A percentile compares a stretch with the other conserved stretches of the same genome.
phyloP scores from a whole-genome alignment of 2,113 vertebrate genomes.

The Diadophis punctatus region DNA sequence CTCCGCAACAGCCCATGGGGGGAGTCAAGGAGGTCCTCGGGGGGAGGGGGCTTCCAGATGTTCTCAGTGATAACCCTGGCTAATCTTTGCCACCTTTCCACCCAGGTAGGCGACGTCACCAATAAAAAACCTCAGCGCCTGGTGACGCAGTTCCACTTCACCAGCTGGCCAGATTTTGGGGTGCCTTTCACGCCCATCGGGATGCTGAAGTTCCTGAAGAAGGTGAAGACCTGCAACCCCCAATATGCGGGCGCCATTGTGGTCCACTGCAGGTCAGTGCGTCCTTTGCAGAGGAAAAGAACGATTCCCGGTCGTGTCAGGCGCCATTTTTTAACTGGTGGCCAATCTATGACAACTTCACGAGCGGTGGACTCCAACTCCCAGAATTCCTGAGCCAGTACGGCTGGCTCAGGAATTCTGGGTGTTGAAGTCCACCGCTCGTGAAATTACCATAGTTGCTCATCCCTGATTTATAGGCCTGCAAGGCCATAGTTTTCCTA shows the following conservation, averaged over 20 bases:
- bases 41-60: background rate
- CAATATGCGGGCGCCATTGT: conserved; percentile 93
- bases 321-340: background rate
- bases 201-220: conserved; percentile 98
- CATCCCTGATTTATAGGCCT: background rate
- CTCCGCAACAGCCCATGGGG: accelerated
- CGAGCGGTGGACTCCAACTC: background rate
- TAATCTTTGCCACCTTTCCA: background rate
- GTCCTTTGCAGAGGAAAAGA: accelerated
- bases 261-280: conserved; percentile 92
- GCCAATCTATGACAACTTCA: too few relatives aligned
- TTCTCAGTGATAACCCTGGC: accelerated
- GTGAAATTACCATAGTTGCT: too few relatives aligned
- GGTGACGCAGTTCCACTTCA: conserved; percentile 98
- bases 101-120: conserved; percentile 89
- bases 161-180: conserved; percentile 98
- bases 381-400: too few relatives aligned
- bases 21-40: too few relatives aligned
- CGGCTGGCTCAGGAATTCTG: too few relatives aligned
- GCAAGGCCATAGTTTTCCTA: background rate
- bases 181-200: conserved; percentile 97
- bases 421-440: too few relatives aligned
- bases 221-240: conserved; percentile 93
- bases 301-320: accelerated
- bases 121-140: conserved; percentile 96